Percentiles rank a stretch among this genome's conserved stretches.
Evolutionary conservation across 2,113 vertebrate species (phyloP).

Genomic region (Apteryx owenii): DNA sequence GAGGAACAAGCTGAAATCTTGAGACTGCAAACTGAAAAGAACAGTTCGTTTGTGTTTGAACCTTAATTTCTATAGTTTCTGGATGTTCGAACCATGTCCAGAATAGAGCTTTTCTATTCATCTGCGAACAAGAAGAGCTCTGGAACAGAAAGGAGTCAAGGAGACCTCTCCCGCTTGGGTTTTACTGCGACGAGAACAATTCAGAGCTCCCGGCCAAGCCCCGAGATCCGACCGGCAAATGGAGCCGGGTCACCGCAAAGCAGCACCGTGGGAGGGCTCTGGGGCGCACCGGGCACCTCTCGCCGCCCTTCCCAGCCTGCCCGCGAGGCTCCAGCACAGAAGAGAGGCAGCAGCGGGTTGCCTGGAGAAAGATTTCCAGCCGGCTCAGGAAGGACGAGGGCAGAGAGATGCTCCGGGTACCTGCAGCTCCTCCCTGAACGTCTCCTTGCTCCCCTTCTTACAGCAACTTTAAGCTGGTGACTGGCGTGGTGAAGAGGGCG

Average conservation of each 20-base stretch:
- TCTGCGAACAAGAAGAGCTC: neutral
- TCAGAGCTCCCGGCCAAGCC: neutral
- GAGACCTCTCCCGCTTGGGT: neutral
- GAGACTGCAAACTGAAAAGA: too few species aligned
- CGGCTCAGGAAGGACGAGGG: neutral
- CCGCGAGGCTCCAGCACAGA: neutral
- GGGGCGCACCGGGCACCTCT: neutral
- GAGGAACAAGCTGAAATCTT: neutral
- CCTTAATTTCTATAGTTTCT: neutral
- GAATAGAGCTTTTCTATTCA: neutral
- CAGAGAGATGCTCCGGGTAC: neutral
- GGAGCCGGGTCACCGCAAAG: neutral
- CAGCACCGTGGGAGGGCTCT: neutral
- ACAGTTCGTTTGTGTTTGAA: rapidly evolving
- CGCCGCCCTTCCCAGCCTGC: too few species aligned
- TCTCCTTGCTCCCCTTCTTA: neutral
- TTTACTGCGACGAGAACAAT: too few species aligned
- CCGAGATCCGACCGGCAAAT: neutral
- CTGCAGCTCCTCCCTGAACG: neutral
- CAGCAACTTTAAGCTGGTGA: too few species aligned
- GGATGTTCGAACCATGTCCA: rapidly evolving
- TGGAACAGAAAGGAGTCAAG: neutral
- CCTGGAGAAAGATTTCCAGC: neutral
- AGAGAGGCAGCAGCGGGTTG: neutral
- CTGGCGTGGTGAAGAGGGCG: neutral